Evolutionary conservation across 92 coral and sea anemone genomes (phyloP).

Genomic region (Umimayanthus kanabou): DNA sequence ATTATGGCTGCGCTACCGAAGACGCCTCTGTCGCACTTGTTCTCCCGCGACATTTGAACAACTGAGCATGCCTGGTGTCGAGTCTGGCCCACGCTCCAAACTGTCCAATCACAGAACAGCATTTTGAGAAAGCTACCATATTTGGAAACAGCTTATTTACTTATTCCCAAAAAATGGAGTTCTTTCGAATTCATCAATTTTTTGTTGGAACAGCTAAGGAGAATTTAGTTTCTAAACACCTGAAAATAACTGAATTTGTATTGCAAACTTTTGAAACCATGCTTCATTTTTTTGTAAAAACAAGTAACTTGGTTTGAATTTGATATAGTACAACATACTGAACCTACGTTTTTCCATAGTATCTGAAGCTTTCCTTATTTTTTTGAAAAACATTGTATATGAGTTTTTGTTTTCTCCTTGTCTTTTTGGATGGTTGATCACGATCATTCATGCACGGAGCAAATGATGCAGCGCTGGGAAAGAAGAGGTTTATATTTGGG

Average conservation of each 20-base stretch:
- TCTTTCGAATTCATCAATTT: not conserved
- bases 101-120: constrained; percentile 38
- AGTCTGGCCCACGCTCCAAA: constrained; percentile 34
- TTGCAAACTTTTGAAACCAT: not conserved
- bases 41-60: constrained; percentile 52
- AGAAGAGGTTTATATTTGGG: no score
- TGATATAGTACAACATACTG: not conserved
- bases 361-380: not conserved
- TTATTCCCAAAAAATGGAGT: not conserved
- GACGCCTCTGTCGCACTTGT: constrained; percentile 45
- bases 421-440: not conserved
- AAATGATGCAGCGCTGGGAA: not conserved
- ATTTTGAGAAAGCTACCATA: not conserved
- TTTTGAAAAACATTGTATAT: not conserved
- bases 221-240: constrained; percentile 3
- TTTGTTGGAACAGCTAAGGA: not conserved
- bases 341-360: not conserved
- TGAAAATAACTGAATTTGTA: not conserved
- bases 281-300: not conserved
- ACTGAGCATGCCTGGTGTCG: constrained; percentile 52
- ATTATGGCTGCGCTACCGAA: constrained; percentile 13
- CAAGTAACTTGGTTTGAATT: not conserved
- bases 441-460: not conserved
- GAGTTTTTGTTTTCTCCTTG: not conserved
- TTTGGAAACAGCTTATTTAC: constrained; percentile 12